Evolutionary conservation across 2,113 vertebrate species (phyloP).

Genomic region (Hippocampus mohnikei): DNA sequence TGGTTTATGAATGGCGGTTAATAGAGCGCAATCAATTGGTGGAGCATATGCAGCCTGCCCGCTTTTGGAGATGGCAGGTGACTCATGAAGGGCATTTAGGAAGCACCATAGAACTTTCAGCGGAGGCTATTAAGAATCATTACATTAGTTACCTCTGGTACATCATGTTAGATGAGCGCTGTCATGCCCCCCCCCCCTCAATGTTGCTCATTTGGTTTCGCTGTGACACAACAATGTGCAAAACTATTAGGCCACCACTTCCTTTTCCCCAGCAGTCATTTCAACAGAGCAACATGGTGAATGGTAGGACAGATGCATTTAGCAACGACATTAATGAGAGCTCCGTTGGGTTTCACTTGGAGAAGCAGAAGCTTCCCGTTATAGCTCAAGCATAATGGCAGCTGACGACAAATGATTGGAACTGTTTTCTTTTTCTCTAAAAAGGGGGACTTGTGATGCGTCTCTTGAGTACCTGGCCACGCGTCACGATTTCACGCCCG

Average conservation of each 20-base stretch:
- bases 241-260: background rate
- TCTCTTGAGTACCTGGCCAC: no score
- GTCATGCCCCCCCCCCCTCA: background rate
- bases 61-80: conserved; percentile 11
- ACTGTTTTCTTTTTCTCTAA: background rate
- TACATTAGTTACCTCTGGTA: background rate
- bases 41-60: background rate
- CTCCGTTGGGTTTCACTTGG: background rate
- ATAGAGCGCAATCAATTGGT: conserved; percentile 8
- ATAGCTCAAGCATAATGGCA: background rate
- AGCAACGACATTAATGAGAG: background rate
- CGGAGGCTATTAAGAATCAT: background rate
- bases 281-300: background rate
- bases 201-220: background rate
- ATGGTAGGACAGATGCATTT: background rate
- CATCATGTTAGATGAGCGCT: background rate
- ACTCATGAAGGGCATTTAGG: conserved; percentile 30
- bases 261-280: background rate
- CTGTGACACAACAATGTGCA: background rate
- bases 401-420: background rate
- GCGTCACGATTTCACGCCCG: no score
- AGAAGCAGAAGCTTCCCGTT: background rate
- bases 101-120: conserved; percentile 14
- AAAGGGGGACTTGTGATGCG: background rate
- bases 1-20: conserved; percentile 1